Evolutionary conservation across 2,113 vertebrate species (phyloP), one percentile per base, ranked within the genome.

Genomic region (Gulo gulo): DNA sequence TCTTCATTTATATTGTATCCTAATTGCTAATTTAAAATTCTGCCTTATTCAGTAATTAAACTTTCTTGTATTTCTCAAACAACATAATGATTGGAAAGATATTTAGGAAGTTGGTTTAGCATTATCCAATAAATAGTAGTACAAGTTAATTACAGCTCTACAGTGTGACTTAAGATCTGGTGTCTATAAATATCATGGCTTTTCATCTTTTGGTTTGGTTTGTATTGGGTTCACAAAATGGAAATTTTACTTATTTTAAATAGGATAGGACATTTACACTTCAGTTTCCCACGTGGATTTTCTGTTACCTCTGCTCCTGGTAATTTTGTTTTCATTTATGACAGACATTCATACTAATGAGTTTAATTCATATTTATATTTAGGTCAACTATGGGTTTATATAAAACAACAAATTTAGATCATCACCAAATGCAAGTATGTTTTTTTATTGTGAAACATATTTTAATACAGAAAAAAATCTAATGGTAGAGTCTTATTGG

Each of bases 391-490:
- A 21, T 97, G 80, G 63, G 65, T 96, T 98, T 98, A 97, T 97
- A 96, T 78, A 89, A 96, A 96, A 97, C 87, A 97, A 88, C 76
- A 79, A 96, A 94, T 91, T 94, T 91, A 97, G 78, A 65, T 98
- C 80, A 76, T 97, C 73, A 31, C 52, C 92, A 57, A 98, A 42
- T 97, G 97, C 91, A 94, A 97, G 96, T 86, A 97, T 86, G 84
- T 97, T 98, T 98, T 98, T 98, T 98, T 98, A 98, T 97, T 73
- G 96, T 97, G 97, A 92, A 98, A 81, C 92, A 47, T 98, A 47
- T 98, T 99, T 99, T 99, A 98, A 95, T 98, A 98, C 96, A 97
- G 97, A 98, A 98, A 94, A 94, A 97, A 93, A 88, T 85, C 6
- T 97, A 98, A 91, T 86, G 95, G 95, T 76, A 71, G 97, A 97